Percentiles rank a stretch among this genome's conserved stretches.
Evolutionary conservation across 2,797 vertebrate species (phyloP).

Genomic region (Syngnathus acus): DNA sequence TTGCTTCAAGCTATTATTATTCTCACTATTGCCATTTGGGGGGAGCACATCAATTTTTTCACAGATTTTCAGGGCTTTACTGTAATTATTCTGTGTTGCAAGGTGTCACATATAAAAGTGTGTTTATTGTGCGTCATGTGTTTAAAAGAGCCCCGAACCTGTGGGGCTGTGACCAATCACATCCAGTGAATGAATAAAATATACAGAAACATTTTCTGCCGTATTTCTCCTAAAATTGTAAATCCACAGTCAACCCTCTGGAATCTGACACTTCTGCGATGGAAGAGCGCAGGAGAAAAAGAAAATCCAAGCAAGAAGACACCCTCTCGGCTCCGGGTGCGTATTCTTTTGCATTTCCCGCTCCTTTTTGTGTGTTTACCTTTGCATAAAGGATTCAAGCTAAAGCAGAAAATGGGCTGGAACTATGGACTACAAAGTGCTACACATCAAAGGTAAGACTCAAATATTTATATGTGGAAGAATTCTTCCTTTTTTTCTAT

Average conservation of each 20-base stretch:
- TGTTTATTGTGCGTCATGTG: conserved; percentile 4
- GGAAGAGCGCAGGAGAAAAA: not conserved
- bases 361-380: not conserved
- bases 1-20: too few relatives aligned
- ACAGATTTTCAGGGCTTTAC: not conserved
- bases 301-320: not conserved
- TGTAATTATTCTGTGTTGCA: not conserved
- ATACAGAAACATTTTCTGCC: not conserved
- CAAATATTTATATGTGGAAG: too few relatives aligned
- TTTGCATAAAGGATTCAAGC: not conserved
- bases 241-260: not conserved
- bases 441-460: not conserved
- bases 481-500: too few relatives aligned
- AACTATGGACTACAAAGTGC: not conserved
- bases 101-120: not conserved
- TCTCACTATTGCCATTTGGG: not conserved
- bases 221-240: not conserved
- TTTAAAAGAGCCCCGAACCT: not conserved
- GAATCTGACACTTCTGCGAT: not conserved
- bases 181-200: conserved; percentile 3
- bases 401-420: not conserved
- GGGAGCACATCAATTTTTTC: not conserved
- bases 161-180: not conserved
- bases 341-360: not conserved
- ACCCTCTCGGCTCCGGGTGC: not conserved